These are phyloP conservation scores for Nephrotoma flavescens DNA, from an alignment of 2,888 invertebrate species.

Conservation along the genomic window DNA sequence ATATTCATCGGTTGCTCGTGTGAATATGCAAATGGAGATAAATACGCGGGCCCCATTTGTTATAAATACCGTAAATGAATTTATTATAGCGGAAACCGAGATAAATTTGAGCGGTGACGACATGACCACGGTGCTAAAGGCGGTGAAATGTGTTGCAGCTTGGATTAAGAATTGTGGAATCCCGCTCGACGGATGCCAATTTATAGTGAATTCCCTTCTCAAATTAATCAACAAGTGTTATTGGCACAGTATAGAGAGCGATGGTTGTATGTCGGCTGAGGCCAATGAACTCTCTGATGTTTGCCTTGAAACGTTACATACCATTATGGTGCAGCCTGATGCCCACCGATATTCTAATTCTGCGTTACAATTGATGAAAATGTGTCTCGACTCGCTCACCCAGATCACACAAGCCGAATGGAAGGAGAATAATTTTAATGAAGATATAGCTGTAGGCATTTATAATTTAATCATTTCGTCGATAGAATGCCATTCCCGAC, in stretches of 20 bases:
- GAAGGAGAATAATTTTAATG: constrained; percentile 32
- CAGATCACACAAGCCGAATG: constrained; percentile 37
- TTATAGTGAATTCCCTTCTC: constrained; percentile 28
- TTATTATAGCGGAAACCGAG: constrained; percentile 23
- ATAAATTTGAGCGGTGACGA: constrained; percentile 29
- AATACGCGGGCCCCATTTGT: constrained; percentile 25
- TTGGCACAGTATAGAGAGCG: constrained; percentile 32
- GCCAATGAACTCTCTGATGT: constrained; percentile 43
- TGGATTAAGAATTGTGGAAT: constrained; percentile 42
- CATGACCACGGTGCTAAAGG: constrained; percentile 37
- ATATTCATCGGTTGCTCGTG: constrained; percentile 28
- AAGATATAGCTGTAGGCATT: constrained; percentile 50
- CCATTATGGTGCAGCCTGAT: constrained; percentile 39
- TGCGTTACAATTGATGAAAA: constrained; percentile 41
- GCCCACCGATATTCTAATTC: constrained; percentile 42
- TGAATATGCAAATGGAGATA: constrained; percentile 24
- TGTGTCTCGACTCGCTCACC: constrained; percentile 41
- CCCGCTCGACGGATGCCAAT: constrained; percentile 27
- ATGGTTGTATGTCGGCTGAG: constrained; percentile 36
- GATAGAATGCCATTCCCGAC: constrained; percentile 52
- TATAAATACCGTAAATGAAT: constrained; percentile 26
- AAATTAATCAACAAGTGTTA: constrained; percentile 32
- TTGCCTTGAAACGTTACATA: constrained; percentile 41
- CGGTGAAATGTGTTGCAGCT: constrained; percentile 39
- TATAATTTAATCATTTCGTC: constrained; percentile 53